A percentile compares a stretch with the other conserved stretches of the same genome.
Evolutionary conservation across 2,113 vertebrate genomes (phyloP).

Genomic region (Zosterops lateralis): DNA sequence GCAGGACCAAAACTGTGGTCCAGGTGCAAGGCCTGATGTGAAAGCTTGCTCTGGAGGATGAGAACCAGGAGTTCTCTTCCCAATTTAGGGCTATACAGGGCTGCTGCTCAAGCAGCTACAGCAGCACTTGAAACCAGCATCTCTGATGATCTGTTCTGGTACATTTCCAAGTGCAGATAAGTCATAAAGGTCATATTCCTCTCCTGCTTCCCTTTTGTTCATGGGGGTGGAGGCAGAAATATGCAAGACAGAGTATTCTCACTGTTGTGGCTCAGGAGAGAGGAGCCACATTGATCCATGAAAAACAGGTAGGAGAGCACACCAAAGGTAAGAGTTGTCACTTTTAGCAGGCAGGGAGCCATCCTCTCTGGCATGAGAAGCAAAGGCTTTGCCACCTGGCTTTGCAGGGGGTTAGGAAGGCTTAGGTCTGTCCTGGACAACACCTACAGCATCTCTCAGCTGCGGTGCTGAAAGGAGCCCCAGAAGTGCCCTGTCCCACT

Average conservation of each 20-base stretch:
- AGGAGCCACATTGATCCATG: background rate
- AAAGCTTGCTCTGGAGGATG: background rate
- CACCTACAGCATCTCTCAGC: background rate
- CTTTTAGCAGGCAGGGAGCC: background rate
- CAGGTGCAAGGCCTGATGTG: background rate
- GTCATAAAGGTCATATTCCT: background rate
- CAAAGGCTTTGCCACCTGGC: background rate
- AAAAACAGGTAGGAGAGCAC: background rate
- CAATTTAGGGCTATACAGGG: fast-evolving
- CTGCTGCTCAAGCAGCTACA: background rate
- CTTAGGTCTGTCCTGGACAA: background rate
- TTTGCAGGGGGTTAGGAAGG: background rate
- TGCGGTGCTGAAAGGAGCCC: background rate
- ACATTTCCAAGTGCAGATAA: background rate
- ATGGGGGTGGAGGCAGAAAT: background rate
- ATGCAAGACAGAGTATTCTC: background rate
- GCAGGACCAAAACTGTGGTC: background rate
- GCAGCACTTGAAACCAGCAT: background rate
- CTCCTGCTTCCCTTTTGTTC: background rate
- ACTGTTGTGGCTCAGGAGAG: background rate
- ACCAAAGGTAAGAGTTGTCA: background rate
- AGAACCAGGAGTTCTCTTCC: background rate
- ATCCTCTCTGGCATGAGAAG: background rate
- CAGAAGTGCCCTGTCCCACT: fast-evolving
- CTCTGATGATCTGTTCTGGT: background rate